These are phyloP conservation scores for Lordiphosa fenestrarum DNA, from an alignment of 2,888 invertebrate species.

Conservation along the genomic window DNA sequence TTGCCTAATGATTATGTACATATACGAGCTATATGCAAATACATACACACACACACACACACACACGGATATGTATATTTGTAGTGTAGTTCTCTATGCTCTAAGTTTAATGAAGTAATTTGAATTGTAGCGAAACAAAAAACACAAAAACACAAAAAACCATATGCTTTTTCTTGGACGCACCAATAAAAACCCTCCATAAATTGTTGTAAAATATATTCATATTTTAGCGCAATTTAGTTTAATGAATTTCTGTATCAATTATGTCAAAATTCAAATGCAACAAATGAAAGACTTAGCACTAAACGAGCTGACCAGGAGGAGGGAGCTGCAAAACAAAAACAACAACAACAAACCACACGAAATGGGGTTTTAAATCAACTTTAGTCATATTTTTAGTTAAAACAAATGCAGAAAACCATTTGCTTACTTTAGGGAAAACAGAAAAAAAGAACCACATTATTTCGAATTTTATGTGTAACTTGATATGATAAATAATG, in stretches of 20 bases:
- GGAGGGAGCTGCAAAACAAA: constrained; percentile 5
- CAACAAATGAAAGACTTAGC: constrained; percentile 65
- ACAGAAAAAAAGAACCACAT: constrained; percentile 5
- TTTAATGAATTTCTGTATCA: constrained; percentile 33
- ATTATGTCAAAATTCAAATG: constrained; percentile 47
- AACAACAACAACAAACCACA: too few relatives aligned
- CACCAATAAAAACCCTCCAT: constrained; percentile 54
- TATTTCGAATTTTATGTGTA: too few relatives aligned
- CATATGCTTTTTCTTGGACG: constrained; percentile 24
- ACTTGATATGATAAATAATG: too few relatives aligned
- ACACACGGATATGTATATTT: constrained; percentile 11
- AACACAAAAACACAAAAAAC: constrained; percentile 26
- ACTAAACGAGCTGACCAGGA: constrained; percentile 27
- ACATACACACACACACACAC: constrained; percentile 27
- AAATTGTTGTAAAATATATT: constrained; percentile 29
- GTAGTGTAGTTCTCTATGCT: constrained; percentile 54
- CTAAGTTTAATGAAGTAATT: constrained; percentile 60
- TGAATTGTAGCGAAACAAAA: constrained; percentile 54
- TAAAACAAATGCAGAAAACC: constrained; percentile 29
- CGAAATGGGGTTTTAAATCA: constrained; percentile 34
- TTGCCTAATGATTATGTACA: constrained; percentile 71
- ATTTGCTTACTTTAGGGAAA: constrained; percentile 28
- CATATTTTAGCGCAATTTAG: constrained; percentile 58
- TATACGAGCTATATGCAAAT: constrained; percentile 49
- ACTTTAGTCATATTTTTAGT: constrained; percentile 67